phyloP scores from a whole-genome alignment of 2,888 invertebrate genomes.

The Ormyrus pomaceus region DNA sequence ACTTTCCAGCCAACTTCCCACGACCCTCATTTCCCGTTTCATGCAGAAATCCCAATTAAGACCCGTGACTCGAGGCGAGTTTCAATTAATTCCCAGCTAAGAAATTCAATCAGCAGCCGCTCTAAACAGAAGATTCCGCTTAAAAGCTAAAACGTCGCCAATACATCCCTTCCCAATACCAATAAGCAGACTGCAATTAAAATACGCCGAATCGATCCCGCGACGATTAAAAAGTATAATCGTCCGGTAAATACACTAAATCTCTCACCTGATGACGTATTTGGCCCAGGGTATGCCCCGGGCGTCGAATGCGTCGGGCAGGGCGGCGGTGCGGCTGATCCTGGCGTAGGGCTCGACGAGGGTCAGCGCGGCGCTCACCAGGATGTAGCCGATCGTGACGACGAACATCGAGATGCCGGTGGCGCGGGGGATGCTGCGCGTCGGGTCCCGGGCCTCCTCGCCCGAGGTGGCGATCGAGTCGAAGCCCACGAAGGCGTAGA shows the following conservation, averaged over 20 bases:
- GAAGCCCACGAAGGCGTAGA: slow-evolving; percentile 94
- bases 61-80: too few species aligned
- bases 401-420: slow-evolving; percentile 88
- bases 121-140: too few species aligned
- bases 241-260: neutral
- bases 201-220: too few species aligned
- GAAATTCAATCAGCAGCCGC: too few species aligned
- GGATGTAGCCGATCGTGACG: slow-evolving; percentile 87
- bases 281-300: slow-evolving; percentile 89
- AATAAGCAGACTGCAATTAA: too few species aligned
- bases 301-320: slow-evolving; percentile 87
- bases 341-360: slow-evolving; percentile 87
- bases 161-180: too few species aligned
- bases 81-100: too few species aligned
- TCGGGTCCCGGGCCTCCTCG: slow-evolving; percentile 89
- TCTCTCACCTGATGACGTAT: slow-evolving; percentile 77
- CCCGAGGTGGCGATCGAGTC: slow-evolving; percentile 94
- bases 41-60: too few species aligned
- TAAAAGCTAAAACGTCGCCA: too few species aligned
- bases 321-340: slow-evolving; percentile 86
- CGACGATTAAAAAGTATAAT: too few species aligned
- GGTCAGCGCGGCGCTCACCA: slow-evolving; percentile 89
- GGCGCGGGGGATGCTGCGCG: slow-evolving; percentile 88
- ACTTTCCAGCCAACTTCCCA: too few species aligned
- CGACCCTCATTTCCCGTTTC: too few species aligned